Conservation (phyloP, 2,888 invertebrate species). For the Pteria penguin region DNA sequence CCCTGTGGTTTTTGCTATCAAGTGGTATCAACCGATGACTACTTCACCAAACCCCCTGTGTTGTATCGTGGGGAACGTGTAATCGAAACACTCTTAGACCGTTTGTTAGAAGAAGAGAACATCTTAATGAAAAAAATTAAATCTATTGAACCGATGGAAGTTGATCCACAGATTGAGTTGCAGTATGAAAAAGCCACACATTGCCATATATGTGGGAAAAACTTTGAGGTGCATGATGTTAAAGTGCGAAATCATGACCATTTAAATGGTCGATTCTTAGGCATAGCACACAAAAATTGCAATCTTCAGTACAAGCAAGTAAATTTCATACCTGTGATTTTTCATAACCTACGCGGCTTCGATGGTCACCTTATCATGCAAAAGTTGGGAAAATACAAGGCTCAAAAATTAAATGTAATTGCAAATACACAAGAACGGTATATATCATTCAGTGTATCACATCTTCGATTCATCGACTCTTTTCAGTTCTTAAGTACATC, state of each 20-base stretch:
- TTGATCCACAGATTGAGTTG: conserved; percentile 13
- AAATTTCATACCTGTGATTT: conserved; percentile 28
- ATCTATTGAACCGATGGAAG: conserved; percentile 30
- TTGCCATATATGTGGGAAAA: conserved; percentile 33
- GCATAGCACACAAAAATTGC: conserved; percentile 24
- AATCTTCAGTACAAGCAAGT: conserved; percentile 22
- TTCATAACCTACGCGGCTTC: conserved; percentile 32
- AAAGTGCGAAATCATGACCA: conserved; percentile 30
- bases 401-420: conserved; percentile 15
- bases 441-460: conserved; percentile 12
- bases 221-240: conserved; percentile 6
- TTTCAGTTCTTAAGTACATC: background rate
- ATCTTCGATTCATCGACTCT: background rate
- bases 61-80: conserved; percentile 35
- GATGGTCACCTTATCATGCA: conserved; percentile 30
- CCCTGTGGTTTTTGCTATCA: conserved; percentile 41
- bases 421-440: conserved; percentile 31
- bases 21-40: conserved; percentile 34
- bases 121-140: conserved; percentile 30
- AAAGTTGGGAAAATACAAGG: conserved; percentile 20
- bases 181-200: conserved; percentile 9
- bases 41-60: conserved; percentile 38
- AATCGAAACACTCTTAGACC: conserved; percentile 25
- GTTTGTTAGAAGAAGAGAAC: conserved; percentile 40
- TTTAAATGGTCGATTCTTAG: conserved; percentile 20